phyloP scores from a whole-genome alignment of 2,888 invertebrate species.

The Elegia similella region DNA sequence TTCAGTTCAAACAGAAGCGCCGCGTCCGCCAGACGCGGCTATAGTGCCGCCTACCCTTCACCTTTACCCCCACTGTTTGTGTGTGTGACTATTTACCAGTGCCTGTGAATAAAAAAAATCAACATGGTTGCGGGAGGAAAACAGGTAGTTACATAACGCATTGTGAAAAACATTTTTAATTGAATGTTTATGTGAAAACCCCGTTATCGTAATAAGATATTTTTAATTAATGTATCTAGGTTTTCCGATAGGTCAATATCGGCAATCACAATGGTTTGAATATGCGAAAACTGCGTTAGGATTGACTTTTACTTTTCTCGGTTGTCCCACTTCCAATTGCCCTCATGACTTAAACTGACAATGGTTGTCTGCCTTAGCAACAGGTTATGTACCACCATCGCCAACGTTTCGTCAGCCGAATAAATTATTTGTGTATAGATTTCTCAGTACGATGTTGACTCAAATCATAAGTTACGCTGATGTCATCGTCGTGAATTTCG shows the following conservation, averaged over 20 bases:
- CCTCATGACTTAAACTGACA: neutral
- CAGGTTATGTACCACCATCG: constrained; percentile 36
- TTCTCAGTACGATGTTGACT: constrained; percentile 56
- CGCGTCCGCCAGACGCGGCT: constrained; percentile 78
- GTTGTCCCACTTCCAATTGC: neutral
- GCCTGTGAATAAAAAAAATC: constrained; percentile 51
- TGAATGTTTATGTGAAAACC: constrained; percentile 1
- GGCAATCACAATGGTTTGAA: neutral
- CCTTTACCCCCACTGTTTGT: constrained; percentile 39
- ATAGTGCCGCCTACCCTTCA: constrained; percentile 45
- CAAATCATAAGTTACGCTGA: constrained; percentile 74
- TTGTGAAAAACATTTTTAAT: neutral
- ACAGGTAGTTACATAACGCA: constrained; percentile 61
- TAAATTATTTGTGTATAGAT: constrained; percentile 46
- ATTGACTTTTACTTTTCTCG: constrained; percentile 5
- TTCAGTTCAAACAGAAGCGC: constrained; percentile 76
- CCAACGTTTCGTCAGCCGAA: constrained; percentile 46
- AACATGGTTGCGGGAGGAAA: constrained; percentile 80
- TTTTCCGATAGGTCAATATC: neutral
- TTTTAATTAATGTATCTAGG: neutral
- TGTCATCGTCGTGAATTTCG: constrained; percentile 65
- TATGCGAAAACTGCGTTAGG: neutral
- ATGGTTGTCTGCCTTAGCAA: constrained; percentile 42
- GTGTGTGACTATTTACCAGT: constrained; percentile 60
- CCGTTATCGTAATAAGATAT: constrained; percentile 3